These are phyloP conservation scores for Cantharis flavilabris DNA, from an alignment of 2,888 invertebrate species.

Conservation along the genomic window DNA sequence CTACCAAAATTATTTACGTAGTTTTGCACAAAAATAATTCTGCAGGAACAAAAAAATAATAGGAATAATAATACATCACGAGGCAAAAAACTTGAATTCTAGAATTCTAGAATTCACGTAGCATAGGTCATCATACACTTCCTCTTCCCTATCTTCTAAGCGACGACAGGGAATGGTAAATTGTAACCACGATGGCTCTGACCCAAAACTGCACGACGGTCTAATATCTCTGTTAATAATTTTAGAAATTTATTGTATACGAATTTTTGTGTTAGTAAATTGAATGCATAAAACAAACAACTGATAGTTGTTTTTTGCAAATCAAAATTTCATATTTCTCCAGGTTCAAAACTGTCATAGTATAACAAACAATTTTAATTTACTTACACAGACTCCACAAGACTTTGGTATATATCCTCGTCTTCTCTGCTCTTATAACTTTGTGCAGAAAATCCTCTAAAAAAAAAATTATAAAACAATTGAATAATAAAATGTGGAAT, in stretches of 20 bases:
- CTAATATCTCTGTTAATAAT: conserved; percentile 28
- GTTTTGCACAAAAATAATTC: background rate
- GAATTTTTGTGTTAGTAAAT: background rate
- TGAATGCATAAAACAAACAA: background rate
- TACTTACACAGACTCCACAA: conserved; percentile 81
- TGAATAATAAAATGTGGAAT: background rate
- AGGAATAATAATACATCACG: background rate
- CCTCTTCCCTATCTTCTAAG: conserved; percentile 73
- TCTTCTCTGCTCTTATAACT: conserved; percentile 70
- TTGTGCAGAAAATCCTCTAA: conserved; percentile 81
- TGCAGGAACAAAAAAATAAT: conserved; percentile 14
- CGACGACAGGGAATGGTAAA: conserved; percentile 67
- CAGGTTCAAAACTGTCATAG: background rate
- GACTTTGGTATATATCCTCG: conserved; percentile 83
- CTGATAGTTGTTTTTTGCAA: background rate
- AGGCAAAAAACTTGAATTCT: conserved; percentile 10
- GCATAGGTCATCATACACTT: conserved; percentile 87
- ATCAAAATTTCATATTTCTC: background rate
- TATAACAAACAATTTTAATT: background rate
- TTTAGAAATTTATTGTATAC: background rate
- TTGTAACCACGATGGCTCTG: conserved; percentile 67
- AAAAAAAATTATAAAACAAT: conserved; percentile 37
- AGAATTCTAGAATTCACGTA: conserved; percentile 76
- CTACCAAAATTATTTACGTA: conserved; percentile 9
- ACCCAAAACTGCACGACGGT: conserved; percentile 30